Conservation (phyloP, 2,888 invertebrate species). For the Orthonevra nobilis region DNA sequence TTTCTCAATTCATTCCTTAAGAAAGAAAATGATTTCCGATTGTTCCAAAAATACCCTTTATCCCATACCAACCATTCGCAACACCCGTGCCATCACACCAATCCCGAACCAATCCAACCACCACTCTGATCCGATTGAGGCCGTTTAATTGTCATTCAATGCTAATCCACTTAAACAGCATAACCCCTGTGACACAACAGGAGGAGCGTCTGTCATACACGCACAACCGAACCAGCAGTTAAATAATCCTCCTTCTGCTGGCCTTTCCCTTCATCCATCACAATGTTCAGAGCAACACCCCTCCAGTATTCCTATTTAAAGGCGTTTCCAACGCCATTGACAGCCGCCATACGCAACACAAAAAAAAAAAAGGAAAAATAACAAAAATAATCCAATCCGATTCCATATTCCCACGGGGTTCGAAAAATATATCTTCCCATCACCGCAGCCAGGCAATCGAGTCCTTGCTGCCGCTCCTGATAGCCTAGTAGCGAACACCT, state of each 20-base stretch:
- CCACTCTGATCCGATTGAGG: no score
- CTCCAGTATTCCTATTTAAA: conserved; percentile 39
- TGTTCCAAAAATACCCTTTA: no score
- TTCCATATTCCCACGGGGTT: conserved; percentile 61
- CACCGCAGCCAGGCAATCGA: background rate
- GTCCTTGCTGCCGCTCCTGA: conserved; percentile 73
- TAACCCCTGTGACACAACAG: conserved; percentile 1
- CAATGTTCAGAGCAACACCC: conserved; percentile 52
- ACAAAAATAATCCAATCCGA: background rate
- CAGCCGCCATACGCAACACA: background rate
- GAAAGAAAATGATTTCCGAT: no score
- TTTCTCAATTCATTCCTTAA: no score
- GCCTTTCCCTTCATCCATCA: background rate
- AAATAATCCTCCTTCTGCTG: background rate
- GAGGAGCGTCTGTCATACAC: conserved; percentile 10
- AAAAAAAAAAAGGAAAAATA: background rate
- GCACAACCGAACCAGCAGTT: conserved; percentile 6
- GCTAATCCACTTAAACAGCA: background rate
- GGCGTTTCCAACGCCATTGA: conserved; percentile 56
- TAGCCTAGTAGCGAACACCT: conserved; percentile 79
- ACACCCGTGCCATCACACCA: no score
- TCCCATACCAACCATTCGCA: no score
- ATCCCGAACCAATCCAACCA: no score
- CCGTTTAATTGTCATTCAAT: no score
- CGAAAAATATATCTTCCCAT: conserved; percentile 17